Evolutionary conservation across 1,140 invertebrate species (phyloP), one percentile per base, ranked within the genome.

Genomic region (Drosophila ambigua): DNA sequence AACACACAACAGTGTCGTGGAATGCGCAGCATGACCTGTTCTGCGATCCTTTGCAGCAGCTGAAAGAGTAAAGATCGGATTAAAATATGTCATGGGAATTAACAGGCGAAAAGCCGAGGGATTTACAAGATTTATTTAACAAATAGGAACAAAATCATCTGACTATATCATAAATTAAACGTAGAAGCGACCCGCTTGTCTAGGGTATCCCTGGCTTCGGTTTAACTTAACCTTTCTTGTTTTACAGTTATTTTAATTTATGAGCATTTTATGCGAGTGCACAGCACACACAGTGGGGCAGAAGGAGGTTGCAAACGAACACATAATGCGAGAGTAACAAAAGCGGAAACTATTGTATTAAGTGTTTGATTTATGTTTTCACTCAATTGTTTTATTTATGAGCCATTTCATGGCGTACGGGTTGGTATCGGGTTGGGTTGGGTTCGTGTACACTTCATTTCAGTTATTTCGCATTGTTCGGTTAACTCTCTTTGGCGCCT

Each of bases 331-430:
- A 39, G 35, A 39, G 35, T 39, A 87, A 87, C 88, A 88, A 87
- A 88, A 87, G 83, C 83, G 83, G 83, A 87, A 87, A 87, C 83
- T 87, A 87, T 87, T 87, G 83, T 87, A 87, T 87, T 87, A 87
- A 87, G 83, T 87, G 83, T 87, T 87, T 87, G 83, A 87, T 87
- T 87, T 87, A 87, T 87, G 83, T 71, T 75, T 79, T 87, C 79
- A 79, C 79, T 87, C 83, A 87, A 87, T 87, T 82, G 82, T 87
- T 87, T 87, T 85, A 85, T 85, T 85, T 85, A 85, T 87, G 82
- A 85, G 81, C 64, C 67, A 69, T 69, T 69, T 50, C 52, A 58
- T 65, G 35, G 35, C 35, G 45, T 48, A 69, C 55, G 13, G 41
- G 58, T 46, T 9, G 64, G 43, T 20, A 16, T 64, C 43, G 41